phyloP scores from a whole-genome alignment of 2,888 invertebrate genomes.

The Eupithecia vulgata region DNA sequence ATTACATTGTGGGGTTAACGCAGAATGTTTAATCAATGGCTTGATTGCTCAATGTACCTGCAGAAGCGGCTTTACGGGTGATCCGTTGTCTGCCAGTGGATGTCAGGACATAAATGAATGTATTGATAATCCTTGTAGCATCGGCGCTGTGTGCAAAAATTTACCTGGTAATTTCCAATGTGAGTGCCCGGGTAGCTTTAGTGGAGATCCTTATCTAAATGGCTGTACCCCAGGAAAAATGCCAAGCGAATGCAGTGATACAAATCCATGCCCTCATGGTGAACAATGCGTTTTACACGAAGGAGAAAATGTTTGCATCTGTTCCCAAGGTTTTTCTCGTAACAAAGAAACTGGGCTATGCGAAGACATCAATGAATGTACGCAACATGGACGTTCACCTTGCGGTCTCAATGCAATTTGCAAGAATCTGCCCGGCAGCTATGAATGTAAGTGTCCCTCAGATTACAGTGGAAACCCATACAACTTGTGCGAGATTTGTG shows the following conservation, averaged over 20 bases:
- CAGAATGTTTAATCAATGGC: slow-evolving; percentile 93
- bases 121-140: slow-evolving; percentile 89
- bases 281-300: slow-evolving; percentile 94
- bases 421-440: slow-evolving; percentile 96
- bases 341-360: slow-evolving; percentile 89
- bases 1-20: slow-evolving; percentile 92
- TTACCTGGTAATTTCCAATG: slow-evolving; percentile 93
- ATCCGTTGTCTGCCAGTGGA: slow-evolving; percentile 85
- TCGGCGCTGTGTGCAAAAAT: slow-evolving; percentile 94
- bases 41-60: slow-evolving; percentile 94
- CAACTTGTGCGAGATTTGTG: slow-evolving; percentile 92
- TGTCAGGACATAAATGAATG: slow-evolving; percentile 97
- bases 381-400: slow-evolving; percentile 89
- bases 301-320: slow-evolving; percentile 93
- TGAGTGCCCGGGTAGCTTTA: slow-evolving; percentile 92
- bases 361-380: slow-evolving; percentile 94
- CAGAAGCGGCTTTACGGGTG: slow-evolving; percentile 90
- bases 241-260: slow-evolving; percentile 88
- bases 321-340: slow-evolving; percentile 93
- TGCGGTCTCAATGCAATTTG: slow-evolving; percentile 96
- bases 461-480: slow-evolving; percentile 96
- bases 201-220: slow-evolving; percentile 91
- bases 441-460: slow-evolving; percentile 94
- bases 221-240: slow-evolving; percentile 88
- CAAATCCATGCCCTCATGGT: slow-evolving; percentile 91